Evolutionary conservation across 2,113 vertebrate species (phyloP).

Genomic region (Grammomys dolichurus): DNA sequence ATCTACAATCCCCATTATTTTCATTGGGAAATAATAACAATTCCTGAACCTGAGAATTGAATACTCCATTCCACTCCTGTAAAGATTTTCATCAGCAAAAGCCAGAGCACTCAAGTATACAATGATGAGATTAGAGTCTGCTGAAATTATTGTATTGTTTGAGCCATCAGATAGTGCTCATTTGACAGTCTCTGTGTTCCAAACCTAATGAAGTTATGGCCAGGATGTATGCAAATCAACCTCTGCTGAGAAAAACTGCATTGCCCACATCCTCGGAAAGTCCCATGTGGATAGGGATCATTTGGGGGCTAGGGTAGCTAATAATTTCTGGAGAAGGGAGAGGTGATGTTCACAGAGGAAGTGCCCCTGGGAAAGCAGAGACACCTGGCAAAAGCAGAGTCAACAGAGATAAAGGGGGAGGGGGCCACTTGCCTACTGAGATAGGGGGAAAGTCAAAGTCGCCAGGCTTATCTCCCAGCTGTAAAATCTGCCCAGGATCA

Average conservation of each 20-base stretch:
- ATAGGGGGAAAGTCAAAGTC: constrained; percentile 73
- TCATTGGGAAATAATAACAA: constrained; percentile 80
- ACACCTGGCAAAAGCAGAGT: constrained; percentile 58
- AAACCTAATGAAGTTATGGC: constrained; percentile 73
- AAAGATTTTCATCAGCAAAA: constrained; percentile 81
- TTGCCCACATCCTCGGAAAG: constrained; percentile 36
- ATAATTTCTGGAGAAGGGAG: constrained; percentile 45
- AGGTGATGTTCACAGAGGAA: neutral
- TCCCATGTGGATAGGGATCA: constrained; percentile 1
- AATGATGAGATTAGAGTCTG: constrained; percentile 73
- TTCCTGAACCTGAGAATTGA: constrained; percentile 75
- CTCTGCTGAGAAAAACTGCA: neutral
- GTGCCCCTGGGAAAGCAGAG: neutral
- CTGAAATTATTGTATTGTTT: constrained; percentile 68
- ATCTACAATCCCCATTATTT: constrained; percentile 79
- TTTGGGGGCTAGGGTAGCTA: constrained; percentile 53
- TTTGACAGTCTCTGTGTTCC: constrained; percentile 67
- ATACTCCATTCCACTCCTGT: constrained; percentile 66
- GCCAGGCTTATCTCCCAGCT: constrained; percentile 80
- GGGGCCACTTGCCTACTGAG: constrained; percentile 61
- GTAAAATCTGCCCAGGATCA: constrained; percentile 76
- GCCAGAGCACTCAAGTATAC: constrained; percentile 72
- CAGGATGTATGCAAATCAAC: constrained; percentile 63
- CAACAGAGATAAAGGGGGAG: constrained; percentile 71
- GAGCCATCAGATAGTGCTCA: constrained; percentile 58